Evolutionary conservation across 2,113 vertebrate species (phyloP), one percentile per base, ranked within the genome.

Genomic region (Periophthalmodon schlosseri): DNA sequence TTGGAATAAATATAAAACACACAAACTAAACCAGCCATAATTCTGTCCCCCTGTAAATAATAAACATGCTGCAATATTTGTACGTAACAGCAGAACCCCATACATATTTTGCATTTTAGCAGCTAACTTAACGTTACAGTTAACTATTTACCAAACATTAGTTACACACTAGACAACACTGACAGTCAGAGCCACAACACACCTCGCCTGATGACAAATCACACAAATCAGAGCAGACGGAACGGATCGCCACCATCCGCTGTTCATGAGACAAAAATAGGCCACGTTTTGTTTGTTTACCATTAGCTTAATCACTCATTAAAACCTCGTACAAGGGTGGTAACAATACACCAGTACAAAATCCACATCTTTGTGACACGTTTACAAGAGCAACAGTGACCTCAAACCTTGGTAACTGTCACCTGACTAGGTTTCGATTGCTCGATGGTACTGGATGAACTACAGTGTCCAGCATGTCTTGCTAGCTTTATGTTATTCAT

Each of bases 281-380:
- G 87, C 87, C 88, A 81, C 46, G 73, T 63, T 18, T 73, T 65
- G 33, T 49, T 9, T 80, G 79, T 88, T 85, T 79, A 82, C 58
- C 80, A 57, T 82, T 74, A 12, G 36, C n/a, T 67, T 15, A 80
- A 77, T 80, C 84, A 81, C 86, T 83, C 56, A n/a, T 56, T 21
- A 56, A 44, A 56, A 56, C 52, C 2, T 10, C 7, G 7, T n/a
- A 7, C 50, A 20, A 54, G 7, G 5, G 50, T 7, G 16, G 50
- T 54, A n/a, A n/a, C 20, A n/a, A 20, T 18, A 54, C 10, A 44
- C 39, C 50, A 54, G 50, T n/a, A 56, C 20, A 21, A 56, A 56
- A 21, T 54, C 76, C 10, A 77, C 68, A 73, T 69, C 58, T 67
- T 73, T 74, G 58, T 76, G 61, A 34, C 68, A 61, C 68, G 71